Evolutionary conservation across 1,140 invertebrate genomes (phyloP).

Genomic region (Stegodyphus mimosarum): DNA sequence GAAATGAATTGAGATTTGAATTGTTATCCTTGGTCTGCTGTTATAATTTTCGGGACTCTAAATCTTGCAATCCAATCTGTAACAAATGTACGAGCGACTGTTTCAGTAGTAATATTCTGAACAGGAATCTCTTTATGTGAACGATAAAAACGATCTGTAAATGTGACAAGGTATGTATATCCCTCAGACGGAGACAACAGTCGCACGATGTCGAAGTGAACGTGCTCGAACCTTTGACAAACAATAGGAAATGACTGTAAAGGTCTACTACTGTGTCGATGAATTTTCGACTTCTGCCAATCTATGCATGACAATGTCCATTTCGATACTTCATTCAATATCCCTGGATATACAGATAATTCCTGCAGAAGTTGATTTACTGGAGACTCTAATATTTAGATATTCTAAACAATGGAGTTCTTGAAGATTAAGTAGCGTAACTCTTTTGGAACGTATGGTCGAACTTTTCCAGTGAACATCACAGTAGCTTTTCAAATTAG

Average conservation of each 20-base stretch:
- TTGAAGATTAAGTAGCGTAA: not conserved
- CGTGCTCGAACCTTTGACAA: slow-evolving; percentile 65
- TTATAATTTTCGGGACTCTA: slow-evolving; percentile 64
- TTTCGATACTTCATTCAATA: not conserved
- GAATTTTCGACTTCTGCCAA: slow-evolving; percentile 43
- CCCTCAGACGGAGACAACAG: slow-evolving; percentile 67
- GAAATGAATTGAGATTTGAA: slow-evolving; percentile 65
- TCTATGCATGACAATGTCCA: slow-evolving; percentile 24
- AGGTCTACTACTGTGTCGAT: slow-evolving; percentile 15
- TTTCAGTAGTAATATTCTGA: slow-evolving; percentile 62
- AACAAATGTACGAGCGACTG: slow-evolving; percentile 65
- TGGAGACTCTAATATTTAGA: slow-evolving; percentile 20
- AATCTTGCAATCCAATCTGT: slow-evolving; percentile 65
- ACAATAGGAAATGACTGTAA: not conserved
- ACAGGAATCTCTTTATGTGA: slow-evolving; percentile 68
- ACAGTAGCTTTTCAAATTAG: not conserved
- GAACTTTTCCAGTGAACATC: not conserved
- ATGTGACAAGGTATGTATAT: slow-evolving; percentile 68
- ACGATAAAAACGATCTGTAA: slow-evolving; percentile 69
- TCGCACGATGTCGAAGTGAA: slow-evolving; percentile 72
- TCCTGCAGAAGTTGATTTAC: slow-evolving; percentile 1
- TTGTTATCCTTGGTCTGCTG: slow-evolving; percentile 68
- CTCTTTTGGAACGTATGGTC: not conserved
- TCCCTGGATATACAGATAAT: slow-evolving; percentile 25
- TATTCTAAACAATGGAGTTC: slow-evolving; percentile 25